Conservation (phyloP, 2,888 invertebrate species). For the Lithophane semibrunnea region DNA sequence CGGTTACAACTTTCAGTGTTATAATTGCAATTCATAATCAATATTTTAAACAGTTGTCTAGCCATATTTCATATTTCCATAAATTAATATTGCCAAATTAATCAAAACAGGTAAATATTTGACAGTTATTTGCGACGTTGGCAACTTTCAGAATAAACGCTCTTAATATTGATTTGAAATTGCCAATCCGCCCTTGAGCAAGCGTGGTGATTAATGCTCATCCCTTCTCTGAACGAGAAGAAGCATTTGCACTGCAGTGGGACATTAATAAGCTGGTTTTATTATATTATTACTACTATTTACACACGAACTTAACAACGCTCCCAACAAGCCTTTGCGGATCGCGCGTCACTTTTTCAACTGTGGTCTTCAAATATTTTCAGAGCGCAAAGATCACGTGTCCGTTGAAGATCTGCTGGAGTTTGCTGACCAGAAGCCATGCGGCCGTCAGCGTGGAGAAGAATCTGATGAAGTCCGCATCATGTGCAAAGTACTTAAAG, state of each 20-base stretch:
- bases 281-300: neutral
- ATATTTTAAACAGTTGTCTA: no score
- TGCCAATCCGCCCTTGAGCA: no score
- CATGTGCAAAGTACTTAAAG: conserved; percentile 96
- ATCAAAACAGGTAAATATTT: no score
- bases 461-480: conserved; percentile 98
- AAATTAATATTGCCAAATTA: no score
- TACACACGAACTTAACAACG: neutral
- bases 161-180: neutral
- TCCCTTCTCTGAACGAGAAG: no score
- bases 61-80: no score
- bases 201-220: no score
- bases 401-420: conserved; percentile 97
- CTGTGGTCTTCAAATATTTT: conserved; percentile 38
- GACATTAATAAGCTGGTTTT: neutral
- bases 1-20: no score
- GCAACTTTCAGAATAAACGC: no score
- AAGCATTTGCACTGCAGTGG: no score
- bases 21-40: no score
- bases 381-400: conserved; percentile 93
- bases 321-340: neutral
- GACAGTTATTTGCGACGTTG: no score
- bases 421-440: conserved; percentile 96
- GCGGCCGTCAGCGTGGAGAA: conserved; percentile 95
- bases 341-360: neutral